Evolutionary conservation across 2,888 invertebrate species (phyloP).

Genomic region (Antheraea assamensis): DNA sequence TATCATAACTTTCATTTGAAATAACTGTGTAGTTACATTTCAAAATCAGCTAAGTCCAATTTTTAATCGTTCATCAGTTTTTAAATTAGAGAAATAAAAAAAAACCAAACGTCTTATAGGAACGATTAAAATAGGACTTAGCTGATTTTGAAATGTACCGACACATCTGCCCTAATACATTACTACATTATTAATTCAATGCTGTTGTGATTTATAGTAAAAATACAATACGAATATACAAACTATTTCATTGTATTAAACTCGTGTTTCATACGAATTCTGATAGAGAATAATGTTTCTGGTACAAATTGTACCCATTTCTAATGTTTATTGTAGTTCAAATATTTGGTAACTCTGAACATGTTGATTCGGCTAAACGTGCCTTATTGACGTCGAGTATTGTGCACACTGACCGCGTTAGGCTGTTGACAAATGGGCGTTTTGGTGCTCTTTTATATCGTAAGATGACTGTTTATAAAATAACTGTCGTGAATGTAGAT

Average conservation of each 20-base stretch:
- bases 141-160: too few relatives aligned
- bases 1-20: not conserved
- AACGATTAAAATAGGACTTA: too few relatives aligned
- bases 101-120: too few relatives aligned
- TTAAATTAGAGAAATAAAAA: too few relatives aligned
- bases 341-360: slow-evolving; percentile 7
- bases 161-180: too few relatives aligned
- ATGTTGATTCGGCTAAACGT: not conserved
- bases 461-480: not conserved
- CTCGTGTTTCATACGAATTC: not conserved
- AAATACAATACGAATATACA: not conserved
- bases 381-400: slow-evolving; percentile 3
- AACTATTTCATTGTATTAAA: not conserved
- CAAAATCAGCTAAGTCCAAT: too few relatives aligned
- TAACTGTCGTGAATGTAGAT: not conserved
- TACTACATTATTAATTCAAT: too few relatives aligned
- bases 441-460: not conserved
- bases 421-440: slow-evolving; percentile 11
- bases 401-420: slow-evolving; percentile 5
- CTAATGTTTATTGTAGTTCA: not conserved
- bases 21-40: too few relatives aligned
- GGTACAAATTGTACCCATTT: not conserved
- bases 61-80: too few relatives aligned
- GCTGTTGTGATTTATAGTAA: too few relatives aligned
- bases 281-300: not conserved